Percentiles rank a stretch among this genome's conserved stretches.
Conservation (phyloP, 2,113 vertebrate species). For the Oncorhynchus clarkii region DNA sequence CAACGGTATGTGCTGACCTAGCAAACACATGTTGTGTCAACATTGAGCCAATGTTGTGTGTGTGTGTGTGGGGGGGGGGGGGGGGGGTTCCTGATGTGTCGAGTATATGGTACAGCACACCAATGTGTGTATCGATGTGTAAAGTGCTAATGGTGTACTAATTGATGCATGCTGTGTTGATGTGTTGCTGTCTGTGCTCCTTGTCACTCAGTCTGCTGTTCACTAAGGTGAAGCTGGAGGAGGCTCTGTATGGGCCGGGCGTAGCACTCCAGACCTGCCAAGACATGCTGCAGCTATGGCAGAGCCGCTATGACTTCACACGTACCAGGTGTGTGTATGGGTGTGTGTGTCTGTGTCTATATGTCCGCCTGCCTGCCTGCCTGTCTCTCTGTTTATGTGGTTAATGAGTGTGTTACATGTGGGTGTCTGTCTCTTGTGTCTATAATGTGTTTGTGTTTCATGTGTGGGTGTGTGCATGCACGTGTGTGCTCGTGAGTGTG, state of each 20-base stretch:
- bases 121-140: not conserved
- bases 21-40: no score
- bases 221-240: conserved; percentile 92
- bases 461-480: conserved; percentile 5
- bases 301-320: conserved; percentile 79
- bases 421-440: not conserved
- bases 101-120: not conserved
- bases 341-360: not conserved
- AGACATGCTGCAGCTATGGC: conserved; percentile 90
- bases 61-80: not conserved
- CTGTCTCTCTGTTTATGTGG: not conserved
- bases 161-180: not conserved
- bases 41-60: not conserved
- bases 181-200: not conserved
- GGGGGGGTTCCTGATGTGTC: not conserved
- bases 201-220: conserved; percentile 84
- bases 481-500: conserved; percentile 4
- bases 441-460: not conserved
- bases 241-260: conserved; percentile 82
- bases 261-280: conserved; percentile 89
- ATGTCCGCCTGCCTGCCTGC: no score
- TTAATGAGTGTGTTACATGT: no score
- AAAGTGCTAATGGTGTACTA: not conserved
- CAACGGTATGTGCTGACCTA: no score
- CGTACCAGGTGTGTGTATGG: conserved; percentile 78